Evolutionary conservation across 2,888 invertebrate species (phyloP), one percentile per base, ranked within the genome.

Genomic region (Achlya flavicornis): DNA sequence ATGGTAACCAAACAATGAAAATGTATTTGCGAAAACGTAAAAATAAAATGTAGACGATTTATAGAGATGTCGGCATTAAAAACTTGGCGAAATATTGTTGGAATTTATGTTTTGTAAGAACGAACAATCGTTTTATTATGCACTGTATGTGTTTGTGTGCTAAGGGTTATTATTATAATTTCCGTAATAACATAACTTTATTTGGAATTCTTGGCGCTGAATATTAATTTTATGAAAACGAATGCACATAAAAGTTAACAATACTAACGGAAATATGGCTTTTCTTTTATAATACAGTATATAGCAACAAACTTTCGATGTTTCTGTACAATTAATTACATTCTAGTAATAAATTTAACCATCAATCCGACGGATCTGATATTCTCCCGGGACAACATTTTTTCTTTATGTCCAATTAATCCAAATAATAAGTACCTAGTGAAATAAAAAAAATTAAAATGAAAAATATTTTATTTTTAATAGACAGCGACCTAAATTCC

Each of bases 31-130:
- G 67, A 71, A 70, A 75, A 76, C 74, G 64, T 72, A 69, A 68
- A 74, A 61, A 61, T 66, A 71, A 70, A 71, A 66, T 63, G 66
- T 63, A 64, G 68, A 76, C 75, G 71, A 83, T 81, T 81, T 83
- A 82, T 80, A 77, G 72, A 82, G 79, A 79, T 72, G 76, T 78
- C 76, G 73, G 70, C 74, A 72, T 71, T 69, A 73, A 73, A 72
- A 73, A 72, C 65, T 66, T 65, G 66, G 66, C 64, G 76, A 71
- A 79, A 78, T 74, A 75, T 77, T 67, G 67, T 73, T 68, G 65
- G 64, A 66, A 74, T 53, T 35, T 57, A 12, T 43, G 41, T 59
- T 59, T 38, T 41, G 10, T 59, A 1, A 19, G 41, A 16, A 35
- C 6, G 35, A 35, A n/a, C 58, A 35, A 35, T 35, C 2, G 33